Percentiles rank a stretch among this genome's conserved stretches.
These are phyloP conservation scores for Phaonia tiefii DNA, from an alignment of 2,888 invertebrate species.

Conservation along the genomic window DNA sequence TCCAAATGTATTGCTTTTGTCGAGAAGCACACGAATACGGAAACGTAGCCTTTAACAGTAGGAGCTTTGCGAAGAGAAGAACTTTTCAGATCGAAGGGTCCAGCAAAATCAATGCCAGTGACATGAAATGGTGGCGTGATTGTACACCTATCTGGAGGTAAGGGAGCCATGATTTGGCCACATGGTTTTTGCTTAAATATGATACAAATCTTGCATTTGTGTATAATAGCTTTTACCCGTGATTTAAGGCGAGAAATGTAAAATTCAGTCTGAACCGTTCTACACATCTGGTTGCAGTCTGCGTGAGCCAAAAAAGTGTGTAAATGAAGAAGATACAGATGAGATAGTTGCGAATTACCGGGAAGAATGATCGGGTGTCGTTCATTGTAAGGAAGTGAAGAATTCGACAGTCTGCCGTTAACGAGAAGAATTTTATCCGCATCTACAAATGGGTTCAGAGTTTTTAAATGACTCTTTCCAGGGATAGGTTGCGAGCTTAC, in stretches of 20 bases:
- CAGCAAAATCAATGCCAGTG: conserved; percentile 42
- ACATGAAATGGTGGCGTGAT: conserved; percentile 20
- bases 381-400: conserved; percentile 31
- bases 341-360: conserved; percentile 20
- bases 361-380: conserved; percentile 39
- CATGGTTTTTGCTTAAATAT: conserved; percentile 17
- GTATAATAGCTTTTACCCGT: neutral
- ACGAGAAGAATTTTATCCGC: neutral
- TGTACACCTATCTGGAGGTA: conserved; percentile 31
- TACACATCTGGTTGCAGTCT: conserved; percentile 25
- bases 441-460: conserved; percentile 34
- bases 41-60: conserved; percentile 22
- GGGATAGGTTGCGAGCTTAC: neutral
- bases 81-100: conserved; percentile 33
- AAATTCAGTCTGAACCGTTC: conserved; percentile 34
- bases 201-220: conserved; percentile 30
- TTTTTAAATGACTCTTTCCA: conserved; percentile 28
- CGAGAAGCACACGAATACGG: conserved; percentile 13
- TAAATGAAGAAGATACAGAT: conserved; percentile 21
- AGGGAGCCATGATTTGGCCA: conserved; percentile 28
- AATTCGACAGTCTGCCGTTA: conserved; percentile 15
- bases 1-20: conserved; percentile 29
- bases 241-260: conserved; percentile 13
- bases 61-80: neutral
- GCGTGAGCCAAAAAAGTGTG: conserved; percentile 24